Conservation (phyloP, 2,888 invertebrate genomes). For the Metalampra italica region DNA sequence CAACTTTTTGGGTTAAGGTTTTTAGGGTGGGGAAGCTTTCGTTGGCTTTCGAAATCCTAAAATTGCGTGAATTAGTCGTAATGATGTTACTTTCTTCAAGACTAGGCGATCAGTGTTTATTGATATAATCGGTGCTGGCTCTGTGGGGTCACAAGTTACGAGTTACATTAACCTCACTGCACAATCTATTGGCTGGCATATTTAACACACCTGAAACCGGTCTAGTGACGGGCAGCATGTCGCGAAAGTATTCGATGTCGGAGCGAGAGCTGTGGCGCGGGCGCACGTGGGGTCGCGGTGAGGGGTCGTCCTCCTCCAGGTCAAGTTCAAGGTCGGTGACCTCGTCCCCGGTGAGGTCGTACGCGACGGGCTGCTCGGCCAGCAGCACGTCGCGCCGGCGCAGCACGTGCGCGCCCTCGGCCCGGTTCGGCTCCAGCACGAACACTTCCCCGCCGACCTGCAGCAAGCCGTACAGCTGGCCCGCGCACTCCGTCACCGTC, state of each 20-base stretch:
- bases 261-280: slow-evolving; percentile 42
- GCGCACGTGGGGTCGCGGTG: slow-evolving; percentile 44
- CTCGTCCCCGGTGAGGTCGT: slow-evolving; percentile 66
- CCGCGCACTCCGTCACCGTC: slow-evolving; percentile 74
- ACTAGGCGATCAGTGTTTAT: too few species aligned
- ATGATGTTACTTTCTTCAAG: too few species aligned
- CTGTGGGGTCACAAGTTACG: too few species aligned
- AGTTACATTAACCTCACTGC: background rate
- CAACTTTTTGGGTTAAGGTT: too few species aligned
- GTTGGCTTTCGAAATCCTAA: too few species aligned
- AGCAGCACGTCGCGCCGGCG: slow-evolving; percentile 58
- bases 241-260: slow-evolving; percentile 53
- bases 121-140: too few species aligned
- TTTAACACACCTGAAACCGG: slow-evolving; percentile 61
- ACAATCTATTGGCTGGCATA: background rate
- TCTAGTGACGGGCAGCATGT: slow-evolving; percentile 50
- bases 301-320: slow-evolving; percentile 48
- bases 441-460: slow-evolving; percentile 64
- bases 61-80: too few species aligned
- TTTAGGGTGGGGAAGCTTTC: too few species aligned
- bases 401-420: slow-evolving; percentile 48
- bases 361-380: slow-evolving; percentile 48
- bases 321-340: slow-evolving; percentile 64
- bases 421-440: slow-evolving; percentile 64
- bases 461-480: slow-evolving; percentile 74